These are phyloP conservation scores for Pharmacophagus antenor DNA, from an alignment of 2,888 invertebrate species.

Conservation along the genomic window DNA sequence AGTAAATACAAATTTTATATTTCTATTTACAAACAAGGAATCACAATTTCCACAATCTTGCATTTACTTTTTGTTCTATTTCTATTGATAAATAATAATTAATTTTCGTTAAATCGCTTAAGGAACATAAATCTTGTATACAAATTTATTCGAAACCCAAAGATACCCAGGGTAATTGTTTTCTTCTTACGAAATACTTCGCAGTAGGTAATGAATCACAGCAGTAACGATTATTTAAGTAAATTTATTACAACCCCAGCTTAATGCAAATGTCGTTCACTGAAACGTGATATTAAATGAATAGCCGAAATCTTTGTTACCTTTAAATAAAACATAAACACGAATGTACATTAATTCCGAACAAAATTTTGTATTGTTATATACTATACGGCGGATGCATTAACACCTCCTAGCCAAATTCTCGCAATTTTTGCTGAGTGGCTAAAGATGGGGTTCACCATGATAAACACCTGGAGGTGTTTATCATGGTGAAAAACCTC, in stretches of 20 bases:
- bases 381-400: no score
- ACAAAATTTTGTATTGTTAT: no score
- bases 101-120: no score
- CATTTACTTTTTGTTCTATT: no score
- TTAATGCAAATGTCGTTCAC: slow-evolving; percentile 18
- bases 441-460: no score
- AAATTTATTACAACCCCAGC: slow-evolving; percentile 19
- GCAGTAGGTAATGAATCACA: slow-evolving; percentile 13
- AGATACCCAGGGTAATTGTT: slow-evolving; percentile 11
- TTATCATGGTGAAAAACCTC: no score
- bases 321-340: not conserved
- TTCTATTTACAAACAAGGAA: no score
- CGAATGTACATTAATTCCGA: not conserved
- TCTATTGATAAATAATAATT: no score
- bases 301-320: slow-evolving; percentile 7
- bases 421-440: no score
- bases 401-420: no score
- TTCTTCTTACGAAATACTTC: slow-evolving; percentile 11
- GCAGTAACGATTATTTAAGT: slow-evolving; percentile 5
- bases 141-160: slow-evolving; percentile 6
- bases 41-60: no score
- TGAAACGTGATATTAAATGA: slow-evolving; percentile 15
- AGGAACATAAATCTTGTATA: not conserved
- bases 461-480: no score
- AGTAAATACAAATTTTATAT: not conserved